These are phyloP conservation scores for Stegophylla sp. DNA, from an alignment of 2,888 invertebrate species.

Conservation along the genomic window DNA sequence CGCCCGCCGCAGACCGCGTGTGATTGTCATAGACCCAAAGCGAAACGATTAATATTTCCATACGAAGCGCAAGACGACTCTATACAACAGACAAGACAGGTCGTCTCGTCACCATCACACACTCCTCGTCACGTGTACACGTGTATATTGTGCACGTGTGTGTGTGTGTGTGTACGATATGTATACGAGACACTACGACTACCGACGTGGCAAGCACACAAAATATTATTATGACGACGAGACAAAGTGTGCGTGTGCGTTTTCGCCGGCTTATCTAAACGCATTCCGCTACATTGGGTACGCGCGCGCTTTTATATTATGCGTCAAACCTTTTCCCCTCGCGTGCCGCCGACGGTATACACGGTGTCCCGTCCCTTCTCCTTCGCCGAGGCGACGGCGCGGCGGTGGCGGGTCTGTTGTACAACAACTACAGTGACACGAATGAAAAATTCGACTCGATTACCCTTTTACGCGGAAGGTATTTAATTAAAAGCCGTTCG, in stretches of 20 bases:
- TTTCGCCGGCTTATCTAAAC: conserved; percentile 52
- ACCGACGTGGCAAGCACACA: neutral
- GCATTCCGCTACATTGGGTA: conserved; percentile 57
- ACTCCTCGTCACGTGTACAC: neutral
- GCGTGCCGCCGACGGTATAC: conserved; percentile 11
- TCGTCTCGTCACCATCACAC: neutral
- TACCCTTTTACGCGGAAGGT: conserved; percentile 50
- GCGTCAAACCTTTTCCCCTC: conserved; percentile 26
- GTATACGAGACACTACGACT: neutral
- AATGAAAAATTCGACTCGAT: conserved; percentile 58
- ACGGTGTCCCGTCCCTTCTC: neutral
- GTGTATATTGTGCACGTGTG: neutral
- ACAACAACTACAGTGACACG: no score
- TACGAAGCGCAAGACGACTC: neutral
- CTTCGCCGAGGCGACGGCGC: no score
- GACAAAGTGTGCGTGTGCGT: no score
- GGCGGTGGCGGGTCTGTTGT: no score
- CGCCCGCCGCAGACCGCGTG: no score
- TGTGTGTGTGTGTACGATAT: conserved; percentile 8
- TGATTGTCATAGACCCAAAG: conserved; percentile 1
- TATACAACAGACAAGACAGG: neutral
- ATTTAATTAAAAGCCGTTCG: conserved; percentile 55
- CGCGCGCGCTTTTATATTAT: conserved; percentile 8
- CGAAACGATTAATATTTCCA: conserved; percentile 37
- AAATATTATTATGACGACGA: conserved; percentile 55